Base-by-base conservation (phyloP, 2,797 vertebrate species). In the Pelodytes ibericus region DNA sequence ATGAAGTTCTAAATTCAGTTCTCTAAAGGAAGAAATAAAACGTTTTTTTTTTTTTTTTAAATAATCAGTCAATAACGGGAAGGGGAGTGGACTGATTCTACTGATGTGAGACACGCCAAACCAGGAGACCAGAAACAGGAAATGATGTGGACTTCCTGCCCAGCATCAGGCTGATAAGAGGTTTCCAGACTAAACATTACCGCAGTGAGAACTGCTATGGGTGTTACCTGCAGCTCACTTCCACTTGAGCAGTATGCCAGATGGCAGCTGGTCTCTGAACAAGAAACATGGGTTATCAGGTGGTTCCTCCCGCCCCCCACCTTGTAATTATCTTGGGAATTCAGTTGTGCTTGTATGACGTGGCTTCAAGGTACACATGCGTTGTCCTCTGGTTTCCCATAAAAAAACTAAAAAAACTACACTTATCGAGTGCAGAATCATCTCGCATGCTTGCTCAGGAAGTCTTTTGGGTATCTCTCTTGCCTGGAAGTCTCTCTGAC, bases 161-260 rank as follows among this genome's bases (percentile, higher is more conserved):
- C 75, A 78, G 87, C 89, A 85, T 90, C 88, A 83, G 67, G 16
- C 84, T 78, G 86, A 86, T 84, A 88, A 87, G 84, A 81, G 82
- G 76, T 87, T 88, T 92, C 92, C 91, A 95, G 93, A 94, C 93
- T 91, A 94, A 95, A 95, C 91, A 93, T 77, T 75, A 73, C 74
- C 22, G 11, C 83, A 80, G 71, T 71, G 74, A 81, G 82, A 84
- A 85, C 82, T 80, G 83, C 2, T 10, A 86, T 84, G 82, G 87
- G 86, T 80, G 86, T 64, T 82, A 67, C 84, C 83, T 33, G 65
- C 57, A 13, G 27, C 44, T 79, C 51, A 60, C 80, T 85, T 79
- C 82, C 80, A 72, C 61, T 36, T 0, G 0, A 3, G 29, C 1
- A 26, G 24, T 20, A 57, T 41, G 9, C 13, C 61, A 70, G 57